phyloP scores from a whole-genome alignment of 2,797 vertebrate species.

The Sebastes nivosus region DNA sequence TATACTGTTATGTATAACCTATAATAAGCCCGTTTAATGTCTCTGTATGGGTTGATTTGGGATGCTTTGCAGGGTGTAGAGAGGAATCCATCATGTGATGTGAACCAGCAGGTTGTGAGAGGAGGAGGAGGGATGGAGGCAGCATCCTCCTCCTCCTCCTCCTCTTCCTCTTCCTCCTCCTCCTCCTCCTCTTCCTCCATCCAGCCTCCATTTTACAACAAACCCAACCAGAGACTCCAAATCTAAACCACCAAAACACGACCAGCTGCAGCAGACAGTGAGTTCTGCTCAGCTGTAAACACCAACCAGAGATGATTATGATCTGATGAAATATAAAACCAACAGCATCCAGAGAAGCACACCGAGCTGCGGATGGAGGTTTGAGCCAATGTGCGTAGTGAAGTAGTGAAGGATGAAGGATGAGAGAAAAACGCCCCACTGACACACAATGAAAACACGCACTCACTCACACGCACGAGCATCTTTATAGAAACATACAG shows the following conservation, averaged over 20 bases:
- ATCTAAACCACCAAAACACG: not conserved
- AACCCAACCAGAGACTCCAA: not conserved
- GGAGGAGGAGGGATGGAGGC: constrained; percentile 32
- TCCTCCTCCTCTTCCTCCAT: constrained; percentile 21
- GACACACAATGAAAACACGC: constrained; percentile 32
- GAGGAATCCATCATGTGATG: constrained; percentile 2
- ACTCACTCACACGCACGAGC: not conserved
- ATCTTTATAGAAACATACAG: rapidly evolving
- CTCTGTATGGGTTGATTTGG: rapidly evolving
- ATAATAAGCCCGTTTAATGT: rapidly evolving
- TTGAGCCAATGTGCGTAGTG: constrained; percentile 62
- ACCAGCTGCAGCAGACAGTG: rapidly evolving
- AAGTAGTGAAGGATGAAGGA: not conserved
- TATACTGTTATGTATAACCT: not conserved
- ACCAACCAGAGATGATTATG: rapidly evolving
- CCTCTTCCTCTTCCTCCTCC: constrained; percentile 54
- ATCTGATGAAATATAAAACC: too few species aligned
- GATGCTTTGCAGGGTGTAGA: not conserved
- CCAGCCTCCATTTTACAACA: constrained; percentile 71
- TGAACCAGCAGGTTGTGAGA: constrained; percentile 10
- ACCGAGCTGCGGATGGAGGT: not conserved
- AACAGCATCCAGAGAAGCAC: too few species aligned
- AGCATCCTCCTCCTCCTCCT: constrained; percentile 45
- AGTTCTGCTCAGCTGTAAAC: rapidly evolving
- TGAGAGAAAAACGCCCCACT: constrained; percentile 46